Base-by-base conservation (phyloP, 2,797 vertebrate genomes). In the Stomatorhinus walkeri region DNA sequence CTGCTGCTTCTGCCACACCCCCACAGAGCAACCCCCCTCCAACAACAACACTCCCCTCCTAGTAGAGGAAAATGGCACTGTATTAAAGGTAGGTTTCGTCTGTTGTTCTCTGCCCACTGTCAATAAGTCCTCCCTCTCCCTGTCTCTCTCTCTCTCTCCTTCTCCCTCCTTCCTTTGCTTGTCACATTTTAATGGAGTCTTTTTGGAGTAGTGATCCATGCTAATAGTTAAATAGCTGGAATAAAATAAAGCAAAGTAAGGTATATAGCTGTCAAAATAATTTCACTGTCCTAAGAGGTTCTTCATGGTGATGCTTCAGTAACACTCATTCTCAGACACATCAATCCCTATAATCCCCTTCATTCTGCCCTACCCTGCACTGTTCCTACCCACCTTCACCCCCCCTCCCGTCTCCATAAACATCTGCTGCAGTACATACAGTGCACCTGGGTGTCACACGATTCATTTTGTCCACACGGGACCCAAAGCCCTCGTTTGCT, bases 11-110 rank as follows among this genome's bases (percentile, higher is more conserved):
- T 94, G 94, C 88, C 93, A 91, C 6, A 93, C 95, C 0, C 93
- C 94, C 46, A 87, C 92, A 8, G 95, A 96, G 89, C 90, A 93
- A 10, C 89, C 94, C 16, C 72, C 95, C 0, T 88, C 93, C 76
- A 94, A 94, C 89, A 94, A 95, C 0, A 93, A 94, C 0, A 93
- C 95, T 0, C 95, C 95, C 0, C 93, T 96, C 59, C 93, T 95
- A 40, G 95, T 94, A 92, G 96, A 96, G 89, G 95, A 96, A 90
- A 96, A 96, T 0, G 95, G 95, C 22, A 91, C 92, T 0, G 92
- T 95, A 89, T 93, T 95, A 68, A 96, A 96, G 95, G 95, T 96
- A 91, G 32, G 79, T 52, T 51, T 88, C 1, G 2, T 40, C 36
- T 61, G 16, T 85, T 48, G 22, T 36, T 46, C 32, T 9, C 3